Conservation (phyloP, 2,888 invertebrate species). For the Philopedon plagiatum region DNA sequence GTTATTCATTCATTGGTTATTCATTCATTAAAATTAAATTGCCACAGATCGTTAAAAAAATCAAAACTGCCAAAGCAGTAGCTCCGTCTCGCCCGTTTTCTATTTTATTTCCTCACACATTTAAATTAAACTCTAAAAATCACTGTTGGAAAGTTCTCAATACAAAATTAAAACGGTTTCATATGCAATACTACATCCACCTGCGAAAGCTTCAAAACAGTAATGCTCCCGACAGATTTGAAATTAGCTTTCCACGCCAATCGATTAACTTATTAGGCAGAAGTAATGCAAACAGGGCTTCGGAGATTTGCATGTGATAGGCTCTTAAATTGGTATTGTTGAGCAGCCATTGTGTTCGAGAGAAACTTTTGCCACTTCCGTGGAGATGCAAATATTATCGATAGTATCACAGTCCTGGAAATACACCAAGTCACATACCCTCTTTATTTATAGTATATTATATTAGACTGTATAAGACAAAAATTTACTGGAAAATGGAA, state of each 20-base stretch:
- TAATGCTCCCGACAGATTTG: slow-evolving; percentile 19
- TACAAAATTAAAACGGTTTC: background rate
- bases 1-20: no score
- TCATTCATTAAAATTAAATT: no score
- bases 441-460: no score
- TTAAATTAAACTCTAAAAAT: background rate
- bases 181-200: slow-evolving; percentile 2
- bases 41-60: no score
- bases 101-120: no score
- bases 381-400: background rate
- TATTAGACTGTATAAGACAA: no score
- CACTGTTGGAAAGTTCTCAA: background rate
- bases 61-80: no score
- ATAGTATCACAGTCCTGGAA: no score
- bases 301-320: slow-evolving; percentile 41
- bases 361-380: slow-evolving; percentile 3
- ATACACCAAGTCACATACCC: background rate
- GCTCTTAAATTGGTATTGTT: slow-evolving; percentile 17
- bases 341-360: slow-evolving; percentile 10
- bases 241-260: slow-evolving; percentile 32
- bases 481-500: no score
- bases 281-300: slow-evolving; percentile 52
- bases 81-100: no score
- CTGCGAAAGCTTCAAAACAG: slow-evolving; percentile 3
- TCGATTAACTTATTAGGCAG: slow-evolving; percentile 57